phyloP scores from a whole-genome alignment of 2,113 vertebrate species.

The Crypturellus undulatus region DNA sequence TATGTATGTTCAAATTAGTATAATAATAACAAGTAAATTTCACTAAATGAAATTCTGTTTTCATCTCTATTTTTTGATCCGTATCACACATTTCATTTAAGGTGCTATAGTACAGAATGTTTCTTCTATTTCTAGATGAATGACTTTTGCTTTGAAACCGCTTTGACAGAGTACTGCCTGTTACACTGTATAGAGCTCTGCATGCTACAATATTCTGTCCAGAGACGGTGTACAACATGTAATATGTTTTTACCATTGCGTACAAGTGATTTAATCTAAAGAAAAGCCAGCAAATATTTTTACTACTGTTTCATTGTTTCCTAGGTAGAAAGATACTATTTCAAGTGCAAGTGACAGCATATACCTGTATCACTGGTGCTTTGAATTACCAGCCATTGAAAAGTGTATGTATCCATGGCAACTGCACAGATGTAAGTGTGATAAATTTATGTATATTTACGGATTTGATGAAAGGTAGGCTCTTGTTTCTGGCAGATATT shows the following conservation, averaged over 20 bases:
- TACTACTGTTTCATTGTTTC: background rate
- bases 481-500: background rate
- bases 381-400: slow-evolving; percentile 42
- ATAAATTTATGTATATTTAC: slow-evolving; percentile 38
- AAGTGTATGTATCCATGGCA: slow-evolving; percentile 43
- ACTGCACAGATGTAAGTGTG: background rate
- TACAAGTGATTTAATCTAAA: background rate
- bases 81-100: background rate
- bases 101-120: background rate
- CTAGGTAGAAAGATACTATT: background rate
- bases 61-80: background rate
- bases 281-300: background rate
- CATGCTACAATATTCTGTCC: background rate
- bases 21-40: background rate
- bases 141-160: background rate
- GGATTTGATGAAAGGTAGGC: background rate
- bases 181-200: background rate
- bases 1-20: background rate
- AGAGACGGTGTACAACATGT: background rate
- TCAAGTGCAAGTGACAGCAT: slow-evolving; percentile 12
- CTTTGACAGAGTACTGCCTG: background rate
- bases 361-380: slow-evolving; percentile 23
- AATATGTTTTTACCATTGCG: background rate
- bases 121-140: background rate
- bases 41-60: background rate